These are phyloP conservation scores for Drosophila kikkawai DNA, from an alignment of 1,140 invertebrate genomes.

Conservation along the genomic window DNA sequence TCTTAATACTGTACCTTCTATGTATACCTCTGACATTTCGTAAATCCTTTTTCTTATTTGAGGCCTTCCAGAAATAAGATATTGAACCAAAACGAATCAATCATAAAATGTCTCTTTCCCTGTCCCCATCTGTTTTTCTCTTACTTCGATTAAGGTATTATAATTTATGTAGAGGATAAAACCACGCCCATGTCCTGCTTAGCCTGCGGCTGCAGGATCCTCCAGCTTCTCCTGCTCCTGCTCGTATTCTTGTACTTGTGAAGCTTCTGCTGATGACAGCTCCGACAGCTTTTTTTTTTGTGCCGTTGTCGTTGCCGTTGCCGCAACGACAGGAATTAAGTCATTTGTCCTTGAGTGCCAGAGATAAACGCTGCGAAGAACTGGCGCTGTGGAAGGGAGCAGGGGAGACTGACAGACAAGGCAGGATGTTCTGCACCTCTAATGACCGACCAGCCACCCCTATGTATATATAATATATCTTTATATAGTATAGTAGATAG, in stretches of 20 bases:
- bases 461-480: constrained; percentile 6
- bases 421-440: constrained; percentile 29
- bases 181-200: constrained; percentile 23
- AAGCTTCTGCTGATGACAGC: constrained; percentile 45
- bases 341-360: constrained; percentile 80
- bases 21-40: neutral
- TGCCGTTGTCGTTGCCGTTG: constrained; percentile 28
- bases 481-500: neutral
- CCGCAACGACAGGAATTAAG: constrained; percentile 74
- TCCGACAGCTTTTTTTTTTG: constrained; percentile 58
- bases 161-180: constrained; percentile 26
- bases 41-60: neutral
- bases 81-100: neutral
- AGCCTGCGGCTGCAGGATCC: constrained; percentile 10
- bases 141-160: constrained; percentile 36
- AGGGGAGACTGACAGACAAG: constrained; percentile 10
- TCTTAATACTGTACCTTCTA: neutral
- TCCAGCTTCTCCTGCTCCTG: neutral
- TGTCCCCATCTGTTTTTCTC: constrained; percentile 10
- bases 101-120: constrained; percentile 13
- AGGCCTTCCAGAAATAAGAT: neutral
- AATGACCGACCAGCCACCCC: constrained; percentile 38
- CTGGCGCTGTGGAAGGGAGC: neutral
- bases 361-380: constrained; percentile 63
- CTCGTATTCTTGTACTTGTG: constrained; percentile 19